phyloP scores from a whole-genome alignment of 2,888 invertebrate genomes.

The Meliscaeva auricollis region DNA sequence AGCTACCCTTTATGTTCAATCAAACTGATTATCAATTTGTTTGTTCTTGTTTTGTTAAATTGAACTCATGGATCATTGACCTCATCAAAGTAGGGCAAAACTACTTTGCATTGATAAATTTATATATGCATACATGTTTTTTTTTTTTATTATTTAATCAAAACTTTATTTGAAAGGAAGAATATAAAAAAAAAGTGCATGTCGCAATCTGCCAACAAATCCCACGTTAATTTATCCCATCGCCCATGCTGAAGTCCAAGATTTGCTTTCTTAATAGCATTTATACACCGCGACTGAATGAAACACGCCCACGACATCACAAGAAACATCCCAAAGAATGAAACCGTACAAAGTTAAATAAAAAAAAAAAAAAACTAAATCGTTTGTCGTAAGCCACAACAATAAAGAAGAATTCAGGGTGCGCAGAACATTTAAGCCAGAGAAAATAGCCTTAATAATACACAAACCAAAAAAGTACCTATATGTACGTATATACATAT shows the following conservation, averaged over 20 bases:
- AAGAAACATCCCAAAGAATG: constrained; percentile 34
- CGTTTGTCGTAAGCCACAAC: constrained; percentile 43
- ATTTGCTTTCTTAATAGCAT: constrained; percentile 64
- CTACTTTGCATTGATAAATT: constrained; percentile 42
- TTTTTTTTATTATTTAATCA: constrained; percentile 19
- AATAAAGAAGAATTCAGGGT: constrained; percentile 57
- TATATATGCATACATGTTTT: constrained; percentile 13
- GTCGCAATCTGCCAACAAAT: constrained; percentile 63
- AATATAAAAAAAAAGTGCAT: constrained; percentile 55
- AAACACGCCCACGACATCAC: constrained; percentile 64
- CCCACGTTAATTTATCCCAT: constrained; percentile 71
- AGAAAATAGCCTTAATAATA: neutral
- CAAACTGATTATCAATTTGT: no score
- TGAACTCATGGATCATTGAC: constrained; percentile 14
- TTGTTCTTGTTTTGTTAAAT: no score
- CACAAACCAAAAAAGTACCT: constrained; percentile 21
- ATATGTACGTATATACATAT: constrained; percentile 10
- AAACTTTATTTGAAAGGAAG: constrained; percentile 42
- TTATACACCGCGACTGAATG: constrained; percentile 43
- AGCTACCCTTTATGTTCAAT: no score
- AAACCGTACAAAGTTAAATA: constrained; percentile 31
- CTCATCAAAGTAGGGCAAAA: constrained; percentile 33
- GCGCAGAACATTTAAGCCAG: constrained; percentile 48
- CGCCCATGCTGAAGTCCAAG: constrained; percentile 68
- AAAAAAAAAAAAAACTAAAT: constrained; percentile 22